Evolutionary conservation across 2,113 vertebrate species (phyloP), one percentile per base, ranked within the genome.

Genomic region (Syngnathus typhle): DNA sequence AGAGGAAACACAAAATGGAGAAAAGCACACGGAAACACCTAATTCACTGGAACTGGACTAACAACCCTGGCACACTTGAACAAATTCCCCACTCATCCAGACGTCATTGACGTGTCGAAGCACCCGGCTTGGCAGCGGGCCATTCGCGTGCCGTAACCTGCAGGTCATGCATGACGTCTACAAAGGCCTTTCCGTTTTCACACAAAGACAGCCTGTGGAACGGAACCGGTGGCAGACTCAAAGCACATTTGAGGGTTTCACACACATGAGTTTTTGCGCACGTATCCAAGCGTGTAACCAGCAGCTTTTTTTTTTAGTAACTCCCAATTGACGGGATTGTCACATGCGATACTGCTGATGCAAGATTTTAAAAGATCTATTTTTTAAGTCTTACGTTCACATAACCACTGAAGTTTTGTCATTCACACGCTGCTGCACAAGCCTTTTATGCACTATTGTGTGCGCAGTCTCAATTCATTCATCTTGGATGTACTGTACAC

Each of bases 41-140:
- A 85, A 87, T 60, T 88, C 84, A 0, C 78, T 80, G 16, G 85
- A 89, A 60, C 60, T 88, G 73, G 86, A 88, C 78, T 89, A 77
- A 77, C 2, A 63, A 69, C 39, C 21, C 36, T 49, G 52, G 72
- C 65, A 52, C 75, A 77, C 71, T 64, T 43, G 69, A 52, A 67
- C 16, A 39, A 11, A 1, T 36, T 47, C 27, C 64, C 19, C 51
- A 23, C 72, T 59, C 61, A 70, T 52, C 27, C 38, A 56, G 41
- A 63, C 23, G 15, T 51, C 64, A 64, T 44, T 21, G 4, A 36
- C 46, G 60, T 52, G 54, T 38, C 60, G 19, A 64, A 27, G 64
- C 36, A 54, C 36, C 59, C 67, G 51, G 71, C 49, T 59, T 16
- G 56, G 27, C 75, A 68, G 71, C 70, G 41, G 71, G 51, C 43